Base-by-base conservation (phyloP, 2,113 vertebrate species). In the Misgurnus anguillicaudatus region DNA sequence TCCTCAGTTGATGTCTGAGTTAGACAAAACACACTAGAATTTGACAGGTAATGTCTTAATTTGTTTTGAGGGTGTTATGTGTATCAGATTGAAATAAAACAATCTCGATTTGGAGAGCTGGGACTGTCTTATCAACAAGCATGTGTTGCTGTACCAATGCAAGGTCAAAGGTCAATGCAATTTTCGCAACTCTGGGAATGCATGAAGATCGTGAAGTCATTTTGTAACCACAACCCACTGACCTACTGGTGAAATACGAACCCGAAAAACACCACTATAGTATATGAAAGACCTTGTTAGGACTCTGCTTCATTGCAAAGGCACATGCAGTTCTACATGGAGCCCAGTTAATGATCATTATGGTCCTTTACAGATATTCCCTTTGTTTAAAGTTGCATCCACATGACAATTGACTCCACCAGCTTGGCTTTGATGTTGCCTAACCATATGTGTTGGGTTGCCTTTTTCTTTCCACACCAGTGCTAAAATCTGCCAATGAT, bases 321-420 rank as follows among this genome's bases (percentile, higher is more conserved):
- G 55, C 48, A 75, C 80, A 85, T 85, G 85, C 84, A 85, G 83
- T 86, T 88, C 84, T 89, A 88, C 87, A 89, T 88, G 83, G 87
- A 87, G 87, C 74, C 71, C 78, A 83, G 85, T 88, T 88, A 80
- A 85, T 88, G 69, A 82, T 78, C 72, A 76, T 87, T 88, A 89
- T 80, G 80, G 77, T 83, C 61, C 60, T 85, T 89, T 86, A 87
- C 90, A 91, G 87, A 91, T 90, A 87, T 84, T 82, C 80, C 78
- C 74, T 51, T 74, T 82, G 79, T 68, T 79, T 73, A 79, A 82
- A 83, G 84, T 77, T 73, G 75, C 80, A 86, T 85, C 82, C 78
- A 78, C 83, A 86, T 80, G 75, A 83, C 84, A 86, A 87, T 87
- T 83, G 79, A 87, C 86, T 90, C 84, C 80, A 81, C 86, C 88